phyloP scores from a whole-genome alignment of 2,113 vertebrate species.

The Sapajus apella region DNA sequence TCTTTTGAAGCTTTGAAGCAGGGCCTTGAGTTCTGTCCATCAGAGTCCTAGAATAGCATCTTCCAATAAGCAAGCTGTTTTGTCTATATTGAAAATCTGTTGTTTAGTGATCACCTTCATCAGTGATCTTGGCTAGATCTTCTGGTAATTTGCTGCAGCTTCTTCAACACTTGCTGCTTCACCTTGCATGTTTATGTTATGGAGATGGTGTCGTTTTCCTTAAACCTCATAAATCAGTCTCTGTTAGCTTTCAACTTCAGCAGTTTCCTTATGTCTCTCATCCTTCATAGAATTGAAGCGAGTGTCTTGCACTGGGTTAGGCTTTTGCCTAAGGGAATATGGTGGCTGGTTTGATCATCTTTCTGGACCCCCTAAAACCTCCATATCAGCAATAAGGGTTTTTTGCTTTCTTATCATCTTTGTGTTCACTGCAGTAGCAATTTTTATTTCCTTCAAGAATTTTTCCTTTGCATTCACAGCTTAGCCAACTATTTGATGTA shows the following conservation, averaged over 20 bases:
- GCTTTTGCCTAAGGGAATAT: not conserved
- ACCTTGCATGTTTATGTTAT: not conserved
- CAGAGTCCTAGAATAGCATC: not conserved
- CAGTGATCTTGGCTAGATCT: not conserved
- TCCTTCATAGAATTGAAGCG: not conserved
- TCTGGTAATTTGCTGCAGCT: not conserved
- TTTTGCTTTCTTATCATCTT: not conserved
- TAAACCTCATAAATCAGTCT: not conserved
- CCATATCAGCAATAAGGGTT: not conserved
- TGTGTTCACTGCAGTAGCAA: not conserved
- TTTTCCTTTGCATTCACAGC: not conserved
- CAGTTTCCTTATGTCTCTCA: not conserved
- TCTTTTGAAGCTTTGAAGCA: not conserved
- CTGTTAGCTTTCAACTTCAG: not conserved
- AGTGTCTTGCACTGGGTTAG: not conserved
- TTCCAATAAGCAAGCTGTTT: not conserved
- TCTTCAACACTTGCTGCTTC: not conserved
- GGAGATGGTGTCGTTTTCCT: not conserved
- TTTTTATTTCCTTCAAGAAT: not conserved
- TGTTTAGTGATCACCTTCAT: not conserved
- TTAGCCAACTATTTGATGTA: not conserved
- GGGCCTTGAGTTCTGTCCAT: not conserved
- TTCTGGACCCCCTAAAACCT: not conserved
- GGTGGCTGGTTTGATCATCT: not conserved
- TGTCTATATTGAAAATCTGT: not conserved